Conservation (phyloP, 1,140 invertebrate genomes). For the Carcinoscorpius rotundicauda region DNA sequence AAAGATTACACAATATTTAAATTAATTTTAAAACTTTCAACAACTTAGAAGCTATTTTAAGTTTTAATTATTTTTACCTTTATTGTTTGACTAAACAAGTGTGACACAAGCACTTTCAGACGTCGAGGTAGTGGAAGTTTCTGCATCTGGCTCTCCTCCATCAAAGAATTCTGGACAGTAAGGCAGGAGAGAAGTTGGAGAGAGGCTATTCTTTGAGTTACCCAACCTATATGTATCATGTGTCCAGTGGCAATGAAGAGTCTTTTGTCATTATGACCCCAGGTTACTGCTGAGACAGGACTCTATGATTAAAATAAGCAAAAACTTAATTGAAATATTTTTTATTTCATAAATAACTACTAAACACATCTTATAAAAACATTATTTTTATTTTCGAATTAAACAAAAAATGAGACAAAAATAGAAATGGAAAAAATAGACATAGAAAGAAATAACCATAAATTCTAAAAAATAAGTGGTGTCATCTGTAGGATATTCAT, state of each 20-base stretch:
- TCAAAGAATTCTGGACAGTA: conserved; percentile 46
- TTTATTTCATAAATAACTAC: too few species aligned
- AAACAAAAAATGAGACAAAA: too few species aligned
- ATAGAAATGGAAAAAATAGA: too few species aligned
- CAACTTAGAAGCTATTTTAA: too few species aligned
- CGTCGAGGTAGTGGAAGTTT: conserved; percentile 70
- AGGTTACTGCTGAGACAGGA: conserved; percentile 81
- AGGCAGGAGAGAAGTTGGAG: conserved; percentile 75
- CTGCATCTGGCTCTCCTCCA: conserved; percentile 41
- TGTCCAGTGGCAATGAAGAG: conserved; percentile 83
- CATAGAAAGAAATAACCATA: too few species aligned
- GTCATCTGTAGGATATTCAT: too few species aligned
- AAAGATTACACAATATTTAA: too few species aligned
- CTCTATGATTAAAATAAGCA: conserved; percentile 5
- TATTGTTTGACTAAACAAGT: conserved; percentile 91
- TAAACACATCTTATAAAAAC: too few species aligned
- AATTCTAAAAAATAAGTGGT: too few species aligned
- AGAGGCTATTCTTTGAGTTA: conserved; percentile 68
- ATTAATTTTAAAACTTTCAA: too few species aligned
- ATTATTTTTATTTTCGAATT: too few species aligned
- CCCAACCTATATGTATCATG: conserved; percentile 73
- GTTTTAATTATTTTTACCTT: conserved; percentile 43
- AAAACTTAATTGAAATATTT: background rate
- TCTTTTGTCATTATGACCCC: conserved; percentile 92
- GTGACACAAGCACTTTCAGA: conserved; percentile 66